Percentiles rank a stretch among this genome's conserved stretches.
phyloP scores from a whole-genome alignment of 2,113 vertebrate genomes.

The Redunca redunca region DNA sequence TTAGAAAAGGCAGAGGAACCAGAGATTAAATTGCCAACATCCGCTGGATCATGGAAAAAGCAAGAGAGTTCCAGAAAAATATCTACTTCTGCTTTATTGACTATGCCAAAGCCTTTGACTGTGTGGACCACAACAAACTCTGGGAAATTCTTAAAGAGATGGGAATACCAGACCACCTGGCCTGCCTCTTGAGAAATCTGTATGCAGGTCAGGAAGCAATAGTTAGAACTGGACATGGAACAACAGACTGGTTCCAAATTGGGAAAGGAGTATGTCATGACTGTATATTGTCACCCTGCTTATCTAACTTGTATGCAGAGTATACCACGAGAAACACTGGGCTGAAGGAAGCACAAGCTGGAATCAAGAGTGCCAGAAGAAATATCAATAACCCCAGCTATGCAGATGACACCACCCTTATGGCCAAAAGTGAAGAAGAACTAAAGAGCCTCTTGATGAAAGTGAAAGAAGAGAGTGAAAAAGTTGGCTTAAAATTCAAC shows the following conservation, averaged over 20 bases:
- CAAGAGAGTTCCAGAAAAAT: neutral
- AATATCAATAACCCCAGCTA: neutral
- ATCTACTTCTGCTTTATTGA: neutral
- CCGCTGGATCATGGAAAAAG: neutral
- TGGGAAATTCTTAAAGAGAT: neutral
- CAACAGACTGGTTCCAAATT: neutral
- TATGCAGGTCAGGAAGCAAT: neutral
- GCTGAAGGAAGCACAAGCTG: neutral
- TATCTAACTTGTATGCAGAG: neutral
- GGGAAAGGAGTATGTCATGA: neutral
- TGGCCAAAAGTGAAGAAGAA: accelerated
- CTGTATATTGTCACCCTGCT: neutral
- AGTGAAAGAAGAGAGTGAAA: neutral
- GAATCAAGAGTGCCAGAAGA: neutral
- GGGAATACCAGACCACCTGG: neutral
- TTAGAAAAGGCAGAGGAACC: neutral
- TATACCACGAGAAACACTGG: neutral
- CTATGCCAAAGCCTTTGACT: neutral
- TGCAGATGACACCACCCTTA: neutral
- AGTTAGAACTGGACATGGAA: neutral
- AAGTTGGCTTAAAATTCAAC: neutral
- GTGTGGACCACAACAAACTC: neutral
- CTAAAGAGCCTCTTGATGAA: neutral
- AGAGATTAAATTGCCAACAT: neutral
- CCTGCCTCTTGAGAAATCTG: neutral